Conservation (phyloP, 2,113 vertebrate genomes). For the Suricata suricatta region DNA sequence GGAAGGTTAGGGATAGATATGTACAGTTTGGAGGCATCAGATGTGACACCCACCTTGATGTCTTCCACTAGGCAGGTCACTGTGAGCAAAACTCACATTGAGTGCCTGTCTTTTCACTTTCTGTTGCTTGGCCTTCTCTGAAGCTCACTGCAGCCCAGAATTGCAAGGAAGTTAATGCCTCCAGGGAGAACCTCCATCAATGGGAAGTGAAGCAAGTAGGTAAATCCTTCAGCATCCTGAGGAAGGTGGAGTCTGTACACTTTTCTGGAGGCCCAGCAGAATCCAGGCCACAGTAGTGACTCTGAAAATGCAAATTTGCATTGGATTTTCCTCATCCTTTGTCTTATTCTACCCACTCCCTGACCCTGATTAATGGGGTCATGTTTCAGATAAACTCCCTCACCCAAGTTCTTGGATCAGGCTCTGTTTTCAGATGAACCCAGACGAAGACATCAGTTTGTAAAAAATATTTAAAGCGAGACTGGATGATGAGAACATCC, state of each 20-base stretch:
- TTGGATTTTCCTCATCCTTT: neutral
- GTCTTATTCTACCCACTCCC: neutral
- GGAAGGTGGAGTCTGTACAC: neutral
- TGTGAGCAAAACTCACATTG: neutral
- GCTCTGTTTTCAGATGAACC: neutral
- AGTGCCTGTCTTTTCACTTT: neutral
- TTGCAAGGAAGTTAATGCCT: neutral
- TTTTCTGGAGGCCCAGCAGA: neutral
- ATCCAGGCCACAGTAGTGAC: neutral
- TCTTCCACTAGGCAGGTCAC: neutral
- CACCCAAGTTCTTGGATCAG: neutral
- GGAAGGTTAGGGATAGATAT: neutral
- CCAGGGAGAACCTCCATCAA: neutral
- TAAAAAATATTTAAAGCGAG: neutral
- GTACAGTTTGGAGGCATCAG: neutral
- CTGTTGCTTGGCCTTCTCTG: neutral
- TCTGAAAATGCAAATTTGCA: neutral
- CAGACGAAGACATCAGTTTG: neutral
- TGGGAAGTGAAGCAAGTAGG: neutral
- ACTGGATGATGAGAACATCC: neutral
- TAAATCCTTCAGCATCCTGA: neutral
- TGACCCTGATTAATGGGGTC: neutral
- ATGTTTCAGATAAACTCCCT: neutral
- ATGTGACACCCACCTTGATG: neutral
- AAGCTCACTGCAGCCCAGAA: neutral